A percentile compares a stretch with the other conserved stretches of the same genome.
Evolutionary conservation across 2,797 vertebrate genomes (phyloP).

Genomic region (Taeniopygia guttata): DNA sequence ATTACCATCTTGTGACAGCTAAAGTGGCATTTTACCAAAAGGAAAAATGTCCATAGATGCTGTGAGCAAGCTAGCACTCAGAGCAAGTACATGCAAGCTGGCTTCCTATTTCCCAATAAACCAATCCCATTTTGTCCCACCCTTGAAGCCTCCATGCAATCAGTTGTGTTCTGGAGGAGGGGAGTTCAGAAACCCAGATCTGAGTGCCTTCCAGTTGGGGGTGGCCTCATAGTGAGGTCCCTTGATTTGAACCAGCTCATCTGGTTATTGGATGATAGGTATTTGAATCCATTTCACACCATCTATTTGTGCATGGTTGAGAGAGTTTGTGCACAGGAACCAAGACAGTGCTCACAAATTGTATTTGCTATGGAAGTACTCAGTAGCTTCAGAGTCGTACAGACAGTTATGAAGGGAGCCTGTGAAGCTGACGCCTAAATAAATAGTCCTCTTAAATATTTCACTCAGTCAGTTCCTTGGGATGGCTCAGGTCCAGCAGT

Average conservation of each 20-base stretch:
- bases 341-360: not conserved
- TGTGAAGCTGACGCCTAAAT: constrained; percentile 13
- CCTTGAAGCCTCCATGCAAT: not conserved
- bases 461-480: not conserved
- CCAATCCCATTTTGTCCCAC: not conserved
- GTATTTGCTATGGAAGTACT: not conserved
- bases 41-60: not conserved
- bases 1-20: not conserved
- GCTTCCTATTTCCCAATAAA: not conserved
- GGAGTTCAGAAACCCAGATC: not conserved
- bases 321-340: not conserved
- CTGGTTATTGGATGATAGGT: not conserved
- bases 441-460: constrained; percentile 44
- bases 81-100: not conserved
- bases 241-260: not conserved
- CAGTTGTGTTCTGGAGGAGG: not conserved
- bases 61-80: not conserved
- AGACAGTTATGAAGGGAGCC: not conserved
- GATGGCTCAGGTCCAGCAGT: constrained; percentile 28
- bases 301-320: not conserved
- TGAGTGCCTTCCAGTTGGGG: not conserved
- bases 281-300: not conserved
- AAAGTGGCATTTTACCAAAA: not conserved
- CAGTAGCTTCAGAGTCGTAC: not conserved
- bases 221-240: not conserved